Base-by-base conservation (phyloP, 2,113 vertebrate species). In the Ciconia boyciana region DNA sequence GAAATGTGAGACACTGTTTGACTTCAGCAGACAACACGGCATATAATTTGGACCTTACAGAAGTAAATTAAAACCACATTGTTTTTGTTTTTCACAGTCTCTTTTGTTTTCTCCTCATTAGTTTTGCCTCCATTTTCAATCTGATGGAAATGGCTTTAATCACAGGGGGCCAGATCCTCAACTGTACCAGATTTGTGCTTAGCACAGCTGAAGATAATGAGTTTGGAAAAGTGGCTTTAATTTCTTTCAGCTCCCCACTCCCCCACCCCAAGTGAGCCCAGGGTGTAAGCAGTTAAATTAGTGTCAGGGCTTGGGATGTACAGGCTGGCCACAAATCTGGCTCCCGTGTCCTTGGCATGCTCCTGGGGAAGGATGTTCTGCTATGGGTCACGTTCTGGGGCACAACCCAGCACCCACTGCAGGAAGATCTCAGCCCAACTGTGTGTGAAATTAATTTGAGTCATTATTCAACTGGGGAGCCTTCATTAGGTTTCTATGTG, bases 41-140 rank as follows among this genome's bases (percentile, higher is more conserved):
- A 7, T 66, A 64, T 70, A 86, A 93, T 91, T 71, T 86, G 79
- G 64, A 88, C 82, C 9, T 80, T 80, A 51, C 20, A 90, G 13
- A n/a, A 90, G 41, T 80, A 92, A 91, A 96, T 95, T 83, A 95
- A 91, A 93, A 77, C 70, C 90, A 85, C n/a, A 61, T 87, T 94
- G 32, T 52, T 76, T 93, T 95, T 96, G 48, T 91, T 94, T 94
- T 82, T 48, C 36, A 28, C 18, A 19, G 44, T 4, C 39, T 61
- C 70, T 88, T 95, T 93, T 94, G 71, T 93, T 90, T 91, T 90
- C 62, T 69, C 25, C 78, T 92, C 71, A 83, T 96, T 85, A 86
- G 71, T 71, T 96, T 93, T 83, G 32, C 46, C 34, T 91, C 66
- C 54, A 52, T 86, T 60, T 86, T 90, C 79, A 90, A 34, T 41